A percentile compares a stretch with the other conserved stretches of the same genome.
Evolutionary conservation across 2,797 vertebrate species (phyloP).

Genomic region (Phaenicophaeus curvirostris): DNA sequence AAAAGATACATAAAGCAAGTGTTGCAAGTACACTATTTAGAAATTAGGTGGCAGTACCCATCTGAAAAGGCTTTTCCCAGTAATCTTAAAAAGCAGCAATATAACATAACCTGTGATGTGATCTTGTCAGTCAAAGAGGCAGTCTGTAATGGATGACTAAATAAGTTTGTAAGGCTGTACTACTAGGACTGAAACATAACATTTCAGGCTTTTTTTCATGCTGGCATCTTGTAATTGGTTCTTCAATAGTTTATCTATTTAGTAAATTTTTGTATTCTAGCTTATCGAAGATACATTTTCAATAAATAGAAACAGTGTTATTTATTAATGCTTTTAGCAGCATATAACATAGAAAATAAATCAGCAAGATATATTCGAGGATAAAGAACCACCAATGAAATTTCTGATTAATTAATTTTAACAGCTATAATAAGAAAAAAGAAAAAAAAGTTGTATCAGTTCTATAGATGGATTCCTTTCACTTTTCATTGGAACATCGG

Average conservation of each 20-base stretch:
- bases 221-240: background rate
- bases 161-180: background rate
- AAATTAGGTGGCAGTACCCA: background rate
- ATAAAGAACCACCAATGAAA: background rate
- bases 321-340: background rate
- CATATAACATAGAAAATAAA: background rate
- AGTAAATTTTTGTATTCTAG: background rate
- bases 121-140: background rate
- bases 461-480: background rate
- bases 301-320: background rate
- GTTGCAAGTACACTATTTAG: background rate
- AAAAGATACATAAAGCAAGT: background rate
- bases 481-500: background rate
- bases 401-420: background rate
- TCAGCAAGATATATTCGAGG: background rate
- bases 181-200: background rate
- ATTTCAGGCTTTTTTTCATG: rapidly evolving
- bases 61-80: background rate
- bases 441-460: background rate
- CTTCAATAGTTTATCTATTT: background rate
- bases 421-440: background rate
- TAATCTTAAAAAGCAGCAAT: background rate
- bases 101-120: background rate
- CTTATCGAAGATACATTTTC: background rate
- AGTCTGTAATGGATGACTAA: background rate